Evolutionary conservation across 2,797 vertebrate species (phyloP).

Genomic region (Glossophaga mutica): DNA sequence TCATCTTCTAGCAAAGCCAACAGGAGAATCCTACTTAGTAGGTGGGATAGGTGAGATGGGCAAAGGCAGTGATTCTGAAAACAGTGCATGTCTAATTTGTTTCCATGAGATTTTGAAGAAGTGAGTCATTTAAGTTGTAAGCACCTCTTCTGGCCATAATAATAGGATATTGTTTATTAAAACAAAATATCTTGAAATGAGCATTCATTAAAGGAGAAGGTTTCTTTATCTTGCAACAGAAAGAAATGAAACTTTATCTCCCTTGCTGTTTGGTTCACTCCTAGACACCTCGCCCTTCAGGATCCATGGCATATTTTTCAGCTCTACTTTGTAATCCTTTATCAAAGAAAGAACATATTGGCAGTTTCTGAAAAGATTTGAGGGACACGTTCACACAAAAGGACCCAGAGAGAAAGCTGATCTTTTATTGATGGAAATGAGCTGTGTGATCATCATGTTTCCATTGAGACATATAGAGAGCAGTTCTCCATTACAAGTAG

Average conservation of each 20-base stretch:
- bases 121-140: background rate
- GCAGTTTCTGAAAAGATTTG: slow-evolving; percentile 47
- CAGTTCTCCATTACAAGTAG: background rate
- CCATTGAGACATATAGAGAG: background rate
- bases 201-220: background rate
- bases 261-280: slow-evolving; percentile 31
- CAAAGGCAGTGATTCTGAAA: background rate
- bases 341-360: slow-evolving; percentile 57
- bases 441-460: slow-evolving; percentile 25
- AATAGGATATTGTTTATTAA: background rate
- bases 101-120: slow-evolving; percentile 31
- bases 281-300: slow-evolving; percentile 42
- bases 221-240: slow-evolving; percentile 13
- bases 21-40: background rate
- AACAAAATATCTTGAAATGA: background rate
- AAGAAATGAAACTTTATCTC: background rate
- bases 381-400: slow-evolving; percentile 42
- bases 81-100: background rate
- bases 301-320: slow-evolving; percentile 33
- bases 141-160: background rate
- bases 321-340: slow-evolving; percentile 57
- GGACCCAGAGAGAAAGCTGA: slow-evolving; percentile 14
- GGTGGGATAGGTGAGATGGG: too few species aligned
- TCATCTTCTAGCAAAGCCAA: background rate
- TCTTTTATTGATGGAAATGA: slow-evolving; percentile 13